Evolutionary conservation across 2,888 invertebrate genomes (phyloP).

Genomic region (Acleris holmiana): DNA sequence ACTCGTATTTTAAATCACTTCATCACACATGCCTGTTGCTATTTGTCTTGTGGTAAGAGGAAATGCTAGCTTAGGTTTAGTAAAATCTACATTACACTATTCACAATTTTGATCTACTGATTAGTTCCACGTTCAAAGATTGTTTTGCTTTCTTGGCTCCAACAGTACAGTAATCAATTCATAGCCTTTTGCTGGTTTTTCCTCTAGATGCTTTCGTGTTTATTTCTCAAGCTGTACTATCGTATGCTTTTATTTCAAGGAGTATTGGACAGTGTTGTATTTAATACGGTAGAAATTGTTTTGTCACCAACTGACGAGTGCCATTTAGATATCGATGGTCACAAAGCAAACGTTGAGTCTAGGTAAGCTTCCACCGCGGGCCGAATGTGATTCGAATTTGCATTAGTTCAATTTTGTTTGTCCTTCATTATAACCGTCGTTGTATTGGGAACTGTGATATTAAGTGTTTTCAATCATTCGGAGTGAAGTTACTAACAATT

Average conservation of each 20-base stretch:
- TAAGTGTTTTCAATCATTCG: slow-evolving; percentile 78
- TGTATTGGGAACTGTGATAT: slow-evolving; percentile 84
- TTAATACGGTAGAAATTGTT: slow-evolving; percentile 66
- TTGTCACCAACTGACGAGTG: slow-evolving; percentile 77
- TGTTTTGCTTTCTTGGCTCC: too few species aligned
- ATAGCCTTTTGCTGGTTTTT: not conserved
- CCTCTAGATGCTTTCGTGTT: not conserved
- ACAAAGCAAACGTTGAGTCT: slow-evolving; percentile 66
- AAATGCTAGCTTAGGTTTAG: too few species aligned
- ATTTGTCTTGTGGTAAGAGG: too few species aligned
- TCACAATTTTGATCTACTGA: too few species aligned
- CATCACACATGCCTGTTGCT: too few species aligned
- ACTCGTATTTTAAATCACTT: too few species aligned
- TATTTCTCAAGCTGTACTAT: slow-evolving; percentile 16
- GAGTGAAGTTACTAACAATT: slow-evolving; percentile 50
- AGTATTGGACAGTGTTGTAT: slow-evolving; percentile 23
- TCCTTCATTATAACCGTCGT: slow-evolving; percentile 56
- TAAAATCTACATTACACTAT: too few species aligned
- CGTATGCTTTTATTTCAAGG: slow-evolving; percentile 11
- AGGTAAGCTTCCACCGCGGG: slow-evolving; percentile 54
- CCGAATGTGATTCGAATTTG: slow-evolving; percentile 53
- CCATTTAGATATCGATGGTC: slow-evolving; percentile 81
- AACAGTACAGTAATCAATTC: too few species aligned
- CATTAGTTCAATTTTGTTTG: slow-evolving; percentile 49
- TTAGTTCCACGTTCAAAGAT: too few species aligned